Percentiles rank a stretch among this genome's conserved stretches.
phyloP scores from a whole-genome alignment of 2,888 invertebrate species.

The Ennomos erosarius region DNA sequence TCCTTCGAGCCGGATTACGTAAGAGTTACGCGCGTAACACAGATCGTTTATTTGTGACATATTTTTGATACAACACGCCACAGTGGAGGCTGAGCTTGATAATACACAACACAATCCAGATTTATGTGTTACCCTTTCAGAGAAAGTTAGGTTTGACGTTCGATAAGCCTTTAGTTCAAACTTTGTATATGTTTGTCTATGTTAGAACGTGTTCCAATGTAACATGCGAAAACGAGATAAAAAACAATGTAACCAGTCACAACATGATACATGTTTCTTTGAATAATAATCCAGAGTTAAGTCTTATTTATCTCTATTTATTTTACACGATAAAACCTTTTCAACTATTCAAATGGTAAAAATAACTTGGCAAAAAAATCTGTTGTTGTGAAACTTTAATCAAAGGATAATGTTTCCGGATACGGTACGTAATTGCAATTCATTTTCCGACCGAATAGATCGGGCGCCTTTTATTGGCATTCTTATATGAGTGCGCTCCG shows the following conservation, averaged over 20 bases:
- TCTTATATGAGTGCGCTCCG: conserved; percentile 21
- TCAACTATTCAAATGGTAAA: no score
- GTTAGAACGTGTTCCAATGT: no score
- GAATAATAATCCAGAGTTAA: no score
- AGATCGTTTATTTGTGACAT: conserved; percentile 45
- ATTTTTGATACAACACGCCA: conserved; percentile 40
- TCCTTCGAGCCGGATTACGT: conserved; percentile 45
- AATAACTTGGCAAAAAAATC: no score
- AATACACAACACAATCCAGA: conserved; percentile 7
- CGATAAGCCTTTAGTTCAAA: no score
- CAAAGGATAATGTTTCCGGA: conserved; percentile 19
- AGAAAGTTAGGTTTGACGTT: no score
- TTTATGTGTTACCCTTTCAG: background rate
- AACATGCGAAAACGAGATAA: no score
- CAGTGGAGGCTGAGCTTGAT: conserved; percentile 21
- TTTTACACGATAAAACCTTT: no score
- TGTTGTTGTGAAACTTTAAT: conserved; percentile 19
- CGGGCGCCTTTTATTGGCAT: conserved; percentile 25
- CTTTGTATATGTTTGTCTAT: no score
- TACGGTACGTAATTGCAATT: conserved; percentile 27
- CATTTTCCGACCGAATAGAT: conserved; percentile 26
- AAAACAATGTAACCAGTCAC: no score
- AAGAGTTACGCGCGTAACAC: conserved; percentile 43
- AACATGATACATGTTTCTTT: no score
- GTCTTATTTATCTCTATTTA: no score